Evolutionary conservation across 37 sponge, comb jelly and placozoan species (phyloP), one percentile per base, ranked within the genome.

Genomic region (Axinella damicornis): DNA sequence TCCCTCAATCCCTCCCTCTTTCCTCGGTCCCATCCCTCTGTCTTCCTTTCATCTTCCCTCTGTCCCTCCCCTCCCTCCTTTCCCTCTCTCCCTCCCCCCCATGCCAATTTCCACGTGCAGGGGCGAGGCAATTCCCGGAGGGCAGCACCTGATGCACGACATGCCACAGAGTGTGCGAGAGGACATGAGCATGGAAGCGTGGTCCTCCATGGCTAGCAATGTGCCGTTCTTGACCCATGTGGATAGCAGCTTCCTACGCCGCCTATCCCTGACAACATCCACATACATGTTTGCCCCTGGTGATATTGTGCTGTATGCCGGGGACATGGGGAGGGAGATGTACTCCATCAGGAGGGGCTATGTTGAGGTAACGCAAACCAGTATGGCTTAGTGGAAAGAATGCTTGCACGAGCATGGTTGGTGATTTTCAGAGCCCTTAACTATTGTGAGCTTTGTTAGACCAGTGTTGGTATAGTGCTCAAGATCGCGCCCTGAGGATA

Each of bases 291-390:
- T 86, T 87, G 70, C 84, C 80, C 85, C 83, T 17, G 96, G 93
- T 9, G 92, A 92, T 63, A 76, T 87, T 32, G 63, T 95, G 18
- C 69, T 91, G 33, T 95, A 95, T 54, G 22, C 65, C 59, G 88
- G 94, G 53, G 94, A 94, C 36, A 94, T 94, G 88, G 75, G 88
- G 24, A 87, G 77, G 52, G 91, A 94, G 77, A 87, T 94, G 88
- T 94, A 90, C 67, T 87, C 73, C 63, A 57, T 94, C n/a, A 78
- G 72, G 38, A 86, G 62, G 74, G 94, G 94, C 21, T 75, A 80
- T 57, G 88, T 94, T 25, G 94, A 94, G 82, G 94, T 93, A 22
- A 9, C 46, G 4, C 4, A 46, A 4, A 12, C 46, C 9, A 4
- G 4, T 46, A 46, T n/a, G n/a, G n/a, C n/a, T n/a, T n/a, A n/a